Evolutionary conservation across 2,888 invertebrate species (phyloP).

Genomic region (Apodemia hepburni): DNA sequence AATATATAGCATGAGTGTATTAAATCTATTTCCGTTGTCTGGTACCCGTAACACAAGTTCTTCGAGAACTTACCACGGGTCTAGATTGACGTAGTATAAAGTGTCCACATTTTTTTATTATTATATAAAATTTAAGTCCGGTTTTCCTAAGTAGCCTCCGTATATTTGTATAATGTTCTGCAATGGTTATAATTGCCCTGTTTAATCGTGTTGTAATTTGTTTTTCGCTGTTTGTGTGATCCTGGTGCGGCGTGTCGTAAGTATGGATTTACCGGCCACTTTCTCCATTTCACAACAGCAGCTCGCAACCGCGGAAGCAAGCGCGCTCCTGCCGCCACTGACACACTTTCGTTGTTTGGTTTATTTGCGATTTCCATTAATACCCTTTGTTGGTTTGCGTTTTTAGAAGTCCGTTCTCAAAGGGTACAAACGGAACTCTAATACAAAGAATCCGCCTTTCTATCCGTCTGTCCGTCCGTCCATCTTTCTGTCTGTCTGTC

Average conservation of each 20-base stretch:
- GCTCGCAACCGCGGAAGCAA: slow-evolving; percentile 30
- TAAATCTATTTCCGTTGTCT: no score
- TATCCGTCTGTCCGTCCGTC: no score
- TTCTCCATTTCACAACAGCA: slow-evolving; percentile 45
- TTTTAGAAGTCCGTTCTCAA: no score
- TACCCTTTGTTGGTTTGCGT: not conserved
- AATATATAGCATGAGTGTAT: no score
- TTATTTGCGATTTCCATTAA: slow-evolving; percentile 31
- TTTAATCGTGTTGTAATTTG: not conserved
- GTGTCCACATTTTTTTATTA: no score
- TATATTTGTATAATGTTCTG: not conserved
- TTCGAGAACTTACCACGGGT: no score
- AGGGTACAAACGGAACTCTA: no score
- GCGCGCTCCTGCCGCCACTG: slow-evolving; percentile 36
- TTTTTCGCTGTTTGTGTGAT: not conserved
- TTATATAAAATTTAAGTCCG: not conserved
- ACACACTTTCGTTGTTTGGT: slow-evolving; percentile 52
- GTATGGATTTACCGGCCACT: slow-evolving; percentile 32
- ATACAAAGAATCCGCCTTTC: no score
- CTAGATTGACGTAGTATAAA: no score
- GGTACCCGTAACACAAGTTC: no score
- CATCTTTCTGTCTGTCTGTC: no score
- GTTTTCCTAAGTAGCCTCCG: not conserved
- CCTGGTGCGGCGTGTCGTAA: slow-evolving; percentile 9
- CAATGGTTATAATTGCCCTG: not conserved